Conservation (phyloP, 2,113 vertebrate genomes). For the Lasiurus cinereus region DNA sequence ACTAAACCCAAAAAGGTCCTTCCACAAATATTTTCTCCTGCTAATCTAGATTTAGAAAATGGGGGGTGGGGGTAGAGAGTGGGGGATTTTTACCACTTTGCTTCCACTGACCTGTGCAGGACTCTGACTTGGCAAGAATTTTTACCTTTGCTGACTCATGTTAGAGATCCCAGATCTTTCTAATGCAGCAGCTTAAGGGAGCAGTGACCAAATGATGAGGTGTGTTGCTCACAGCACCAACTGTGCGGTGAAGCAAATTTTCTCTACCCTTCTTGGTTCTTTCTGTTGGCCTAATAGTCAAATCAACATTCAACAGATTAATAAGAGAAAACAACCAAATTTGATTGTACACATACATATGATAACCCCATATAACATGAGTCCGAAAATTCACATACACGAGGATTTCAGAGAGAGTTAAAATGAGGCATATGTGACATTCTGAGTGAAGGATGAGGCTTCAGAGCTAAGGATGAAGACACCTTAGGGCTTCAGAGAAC, state of each 20-base stretch:
- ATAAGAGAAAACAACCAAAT: not conserved
- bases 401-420: not conserved
- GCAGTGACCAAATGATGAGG: not conserved
- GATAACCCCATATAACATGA: not conserved
- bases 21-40: not conserved
- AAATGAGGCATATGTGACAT: not conserved
- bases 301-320: not conserved
- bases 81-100: not conserved
- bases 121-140: not conserved
- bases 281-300: not conserved
- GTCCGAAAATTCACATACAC: not conserved
- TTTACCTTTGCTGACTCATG: not conserved
- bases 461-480: too few relatives aligned
- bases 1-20: not conserved
- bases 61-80: too few relatives aligned
- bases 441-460: not conserved
- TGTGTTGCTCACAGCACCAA: not conserved
- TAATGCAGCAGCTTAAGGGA: not conserved
- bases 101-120: not conserved
- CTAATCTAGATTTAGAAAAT: not conserved
- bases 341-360: not conserved
- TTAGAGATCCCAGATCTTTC: not conserved
- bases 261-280: not conserved
- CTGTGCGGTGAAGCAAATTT: not conserved
- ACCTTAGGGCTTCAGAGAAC: not conserved